These are phyloP conservation scores for Anhinga rufa DNA, from an alignment of 2,113 vertebrate genomes.

Conservation along the genomic window DNA sequence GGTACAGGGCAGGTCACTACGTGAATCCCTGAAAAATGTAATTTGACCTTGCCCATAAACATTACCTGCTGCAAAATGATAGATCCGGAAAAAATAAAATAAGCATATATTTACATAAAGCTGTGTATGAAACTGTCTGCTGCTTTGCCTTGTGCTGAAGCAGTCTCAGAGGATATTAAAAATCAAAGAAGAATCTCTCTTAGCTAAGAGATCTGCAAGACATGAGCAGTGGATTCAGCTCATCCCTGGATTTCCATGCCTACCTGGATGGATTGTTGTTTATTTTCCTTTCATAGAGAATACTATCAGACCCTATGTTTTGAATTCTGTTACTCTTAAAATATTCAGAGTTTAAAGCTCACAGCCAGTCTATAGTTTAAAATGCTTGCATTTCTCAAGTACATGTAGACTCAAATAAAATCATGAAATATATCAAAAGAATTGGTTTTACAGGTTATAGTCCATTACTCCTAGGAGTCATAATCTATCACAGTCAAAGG, in stretches of 20 bases:
- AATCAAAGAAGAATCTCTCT: background rate
- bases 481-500: background rate
- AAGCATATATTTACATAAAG: background rate
- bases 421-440: background rate
- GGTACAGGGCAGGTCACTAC: background rate
- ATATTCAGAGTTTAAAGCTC: background rate
- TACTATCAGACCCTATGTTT: background rate
- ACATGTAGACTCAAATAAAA: background rate
- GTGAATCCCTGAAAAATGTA: background rate
- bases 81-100: background rate
- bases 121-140: background rate
- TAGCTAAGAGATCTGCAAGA: background rate
- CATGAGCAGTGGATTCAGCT: background rate
- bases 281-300: background rate
- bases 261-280: background rate
- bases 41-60: background rate
- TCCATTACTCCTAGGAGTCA: background rate
- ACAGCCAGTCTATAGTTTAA: background rate
- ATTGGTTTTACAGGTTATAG: background rate
- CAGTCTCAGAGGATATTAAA: background rate
- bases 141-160: background rate
- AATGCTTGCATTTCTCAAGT: background rate
- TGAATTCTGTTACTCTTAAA: background rate
- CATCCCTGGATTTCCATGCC: background rate
- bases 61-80: background rate